Base-by-base conservation (phyloP, 1,140 invertebrate genomes). In the Chymomyza costata region DNA sequence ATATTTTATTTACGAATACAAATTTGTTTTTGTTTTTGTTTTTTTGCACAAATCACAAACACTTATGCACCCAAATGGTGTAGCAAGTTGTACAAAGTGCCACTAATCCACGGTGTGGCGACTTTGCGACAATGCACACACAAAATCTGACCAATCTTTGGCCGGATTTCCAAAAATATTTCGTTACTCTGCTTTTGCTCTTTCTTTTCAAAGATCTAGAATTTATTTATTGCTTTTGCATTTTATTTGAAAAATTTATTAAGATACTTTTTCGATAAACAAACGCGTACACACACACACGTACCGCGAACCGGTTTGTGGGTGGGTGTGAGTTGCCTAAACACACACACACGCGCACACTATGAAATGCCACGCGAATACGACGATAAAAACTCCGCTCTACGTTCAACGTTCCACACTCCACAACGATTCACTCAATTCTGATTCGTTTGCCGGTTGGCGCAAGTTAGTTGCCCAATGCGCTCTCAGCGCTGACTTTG, bases 51-150 rank as follows among this genome's bases (percentile, higher is more conserved):
- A 34, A 19, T 41, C 25, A 52, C 47, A 64, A 28, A 38, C 61
- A 48, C 19, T 41, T 51, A 57, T 50, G 32, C 40, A 30, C 62
- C 37, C 57, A 59, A 31, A 58, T 47, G 18, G 73, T 80, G 73
- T 57, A 57, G 73, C 57, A 56, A 58, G 43, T 63, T 52, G 54
- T 65, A 54, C 73, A 81, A 54, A 54, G 74, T 73, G 64, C 73
- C 73, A 80, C 73, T 80, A 80, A 81, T 80, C 73, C 73, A 80
- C 71, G 31, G 76, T 55, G 73, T 80, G 73, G 69, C 73, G 73
- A 81, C 71, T 78, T 65, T 58, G 71, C 54, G 70, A 78, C 15
- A 55, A 64, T 38, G 32, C 25, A 28, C 25, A 28, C 5, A 5
- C 5, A 28, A 28, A 10, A 28, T 28, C 10, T n/a, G n/a, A n/a